phyloP scores from a whole-genome alignment of 2,888 invertebrate genomes.

The Enchytraeus crypticus region DNA sequence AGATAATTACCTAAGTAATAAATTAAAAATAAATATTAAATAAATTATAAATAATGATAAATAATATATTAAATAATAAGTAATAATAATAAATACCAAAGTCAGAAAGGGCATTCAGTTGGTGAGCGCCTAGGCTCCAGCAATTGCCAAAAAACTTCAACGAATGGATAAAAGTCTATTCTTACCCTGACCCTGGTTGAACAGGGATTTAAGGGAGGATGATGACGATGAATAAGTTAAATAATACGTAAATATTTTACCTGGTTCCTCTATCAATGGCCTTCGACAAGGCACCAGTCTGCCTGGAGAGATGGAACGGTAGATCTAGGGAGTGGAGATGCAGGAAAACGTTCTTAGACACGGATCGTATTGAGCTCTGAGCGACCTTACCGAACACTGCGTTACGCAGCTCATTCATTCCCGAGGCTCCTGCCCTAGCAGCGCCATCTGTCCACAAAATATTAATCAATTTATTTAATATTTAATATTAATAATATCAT shows the following conservation, averaged over 20 bases:
- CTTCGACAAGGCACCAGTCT: conserved; percentile 90
- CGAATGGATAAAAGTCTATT: background rate
- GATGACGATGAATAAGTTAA: too few relatives aligned
- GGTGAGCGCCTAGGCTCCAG: too few relatives aligned
- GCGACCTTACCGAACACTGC: conserved; percentile 96
- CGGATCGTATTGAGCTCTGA: conserved; percentile 85
- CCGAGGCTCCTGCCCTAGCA: conserved; percentile 78
- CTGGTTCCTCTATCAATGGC: conserved; percentile 56
- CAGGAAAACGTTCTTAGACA: conserved; percentile 87
- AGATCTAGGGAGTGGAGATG: conserved; percentile 92
- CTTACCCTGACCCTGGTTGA: too few relatives aligned
- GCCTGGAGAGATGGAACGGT: conserved; percentile 81
- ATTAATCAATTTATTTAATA: too few relatives aligned
- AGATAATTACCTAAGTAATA: too few relatives aligned
- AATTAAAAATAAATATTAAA: too few relatives aligned
- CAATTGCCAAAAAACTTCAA: background rate
- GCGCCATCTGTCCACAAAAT: conserved; percentile 67
- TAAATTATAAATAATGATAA: too few relatives aligned
- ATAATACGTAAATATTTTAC: background rate
- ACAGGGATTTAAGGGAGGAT: too few relatives aligned
- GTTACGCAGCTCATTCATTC: conserved; percentile 90
- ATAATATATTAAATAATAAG: too few relatives aligned
- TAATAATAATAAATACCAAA: too few relatives aligned
- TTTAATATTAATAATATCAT: too few relatives aligned
- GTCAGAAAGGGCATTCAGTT: too few relatives aligned